Percentiles rank a stretch among this genome's conserved stretches.
Conservation (phyloP, 2,113 vertebrate species). For the Scalopus aquaticus region DNA sequence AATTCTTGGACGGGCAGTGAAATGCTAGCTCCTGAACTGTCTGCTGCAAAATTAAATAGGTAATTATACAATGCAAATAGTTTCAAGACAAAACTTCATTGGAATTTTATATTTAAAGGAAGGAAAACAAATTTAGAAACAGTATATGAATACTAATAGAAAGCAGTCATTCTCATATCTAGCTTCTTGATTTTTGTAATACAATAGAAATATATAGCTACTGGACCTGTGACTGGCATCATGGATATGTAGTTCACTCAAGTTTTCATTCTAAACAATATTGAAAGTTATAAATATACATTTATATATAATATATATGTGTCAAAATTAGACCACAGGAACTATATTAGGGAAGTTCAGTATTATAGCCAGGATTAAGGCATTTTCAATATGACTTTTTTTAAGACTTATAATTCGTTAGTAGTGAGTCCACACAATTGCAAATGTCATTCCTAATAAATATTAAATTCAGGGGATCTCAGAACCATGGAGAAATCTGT, state of each 20-base stretch:
- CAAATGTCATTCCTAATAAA: constrained; percentile 17
- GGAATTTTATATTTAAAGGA: constrained; percentile 23
- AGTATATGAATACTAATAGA: constrained; percentile 28
- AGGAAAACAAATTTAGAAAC: not conserved
- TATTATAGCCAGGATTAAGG: not conserved
- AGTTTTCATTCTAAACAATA: not conserved
- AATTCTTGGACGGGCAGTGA: not conserved
- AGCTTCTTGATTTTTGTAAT: constrained; percentile 8
- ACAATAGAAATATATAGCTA: not conserved
- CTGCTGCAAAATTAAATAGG: not conserved
- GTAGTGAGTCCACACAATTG: not conserved
- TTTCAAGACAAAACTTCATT: not conserved
- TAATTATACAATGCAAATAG: not conserved
- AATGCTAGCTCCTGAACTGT: constrained; percentile 24
- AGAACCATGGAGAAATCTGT: not conserved
- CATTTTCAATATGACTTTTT: not conserved
- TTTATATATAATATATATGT: not conserved
- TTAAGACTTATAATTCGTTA: constrained; percentile 49
- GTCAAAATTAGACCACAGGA: constrained; percentile 17
- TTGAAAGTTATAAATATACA: not conserved
- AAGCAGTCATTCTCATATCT: not conserved
- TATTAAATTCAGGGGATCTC: not conserved
- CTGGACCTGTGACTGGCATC: not conserved
- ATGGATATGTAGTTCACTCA: not conserved
- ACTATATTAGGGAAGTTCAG: not conserved